These are phyloP conservation scores for Himalopsyche anomala DNA, from an alignment of 2,888 invertebrate genomes.

Conservation along the genomic window DNA sequence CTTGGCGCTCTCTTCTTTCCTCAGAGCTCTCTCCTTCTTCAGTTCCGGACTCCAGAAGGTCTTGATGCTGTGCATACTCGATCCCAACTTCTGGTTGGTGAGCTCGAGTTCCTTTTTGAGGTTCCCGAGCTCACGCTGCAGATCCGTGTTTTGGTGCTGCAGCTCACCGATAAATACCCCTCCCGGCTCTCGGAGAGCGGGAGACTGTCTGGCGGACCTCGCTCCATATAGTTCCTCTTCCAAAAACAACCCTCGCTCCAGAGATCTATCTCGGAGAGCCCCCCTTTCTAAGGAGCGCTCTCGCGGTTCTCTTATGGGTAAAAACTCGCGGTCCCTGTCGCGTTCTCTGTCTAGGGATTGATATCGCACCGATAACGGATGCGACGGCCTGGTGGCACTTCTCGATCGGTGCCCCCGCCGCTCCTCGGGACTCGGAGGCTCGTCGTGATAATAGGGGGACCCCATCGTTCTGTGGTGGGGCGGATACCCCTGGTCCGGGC, in stretches of 20 bases:
- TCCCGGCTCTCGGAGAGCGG: constrained; percentile 80
- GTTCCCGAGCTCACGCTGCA: constrained; percentile 93
- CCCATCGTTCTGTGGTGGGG: constrained; percentile 76
- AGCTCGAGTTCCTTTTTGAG: constrained; percentile 95
- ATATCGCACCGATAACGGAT: constrained; percentile 74
- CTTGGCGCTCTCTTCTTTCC: constrained; percentile 98
- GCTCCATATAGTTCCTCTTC: constrained; percentile 83
- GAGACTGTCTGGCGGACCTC: constrained; percentile 83
- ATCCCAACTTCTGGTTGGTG: constrained; percentile 97
- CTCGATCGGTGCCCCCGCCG: constrained; percentile 89
- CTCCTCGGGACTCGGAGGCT: constrained; percentile 90
- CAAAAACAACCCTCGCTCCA: constrained; percentile 83
- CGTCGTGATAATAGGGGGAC: constrained; percentile 87
- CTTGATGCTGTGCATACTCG: constrained; percentile 99
- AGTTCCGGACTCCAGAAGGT: constrained; percentile 99
- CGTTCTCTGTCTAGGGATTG: constrained; percentile 84
- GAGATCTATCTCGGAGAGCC: constrained; percentile 79
- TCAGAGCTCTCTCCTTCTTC: constrained; percentile 96
- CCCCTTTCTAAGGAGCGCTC: constrained; percentile 81
- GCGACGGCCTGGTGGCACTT: constrained; percentile 86
- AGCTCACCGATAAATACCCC: constrained; percentile 88
- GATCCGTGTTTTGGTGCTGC: constrained; percentile 95
- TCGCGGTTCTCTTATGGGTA: constrained; percentile 87
- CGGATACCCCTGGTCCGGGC: constrained; percentile 76
- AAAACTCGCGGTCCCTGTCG: constrained; percentile 90